Conservation (phyloP, 1,140 invertebrate genomes). For the Piezodorus guildinii region DNA sequence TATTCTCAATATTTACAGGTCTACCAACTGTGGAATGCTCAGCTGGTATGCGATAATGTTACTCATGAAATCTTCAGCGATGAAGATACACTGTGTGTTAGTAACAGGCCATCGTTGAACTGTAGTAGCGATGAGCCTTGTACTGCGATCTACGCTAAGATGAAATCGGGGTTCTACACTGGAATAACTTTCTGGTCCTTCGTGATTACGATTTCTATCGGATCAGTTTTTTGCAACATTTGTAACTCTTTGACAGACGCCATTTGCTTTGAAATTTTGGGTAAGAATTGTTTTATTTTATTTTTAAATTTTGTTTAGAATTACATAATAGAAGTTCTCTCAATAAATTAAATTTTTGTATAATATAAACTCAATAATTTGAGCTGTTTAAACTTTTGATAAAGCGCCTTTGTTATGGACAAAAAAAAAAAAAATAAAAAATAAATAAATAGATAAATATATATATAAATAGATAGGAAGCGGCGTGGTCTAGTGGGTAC, state of each 20-base stretch:
- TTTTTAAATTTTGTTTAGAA: neutral
- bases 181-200: constrained; percentile 56
- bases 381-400: too few species aligned
- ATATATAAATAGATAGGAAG: too few species aligned
- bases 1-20: neutral
- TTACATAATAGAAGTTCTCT: neutral
- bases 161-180: constrained; percentile 27
- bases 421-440: too few species aligned
- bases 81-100: neutral
- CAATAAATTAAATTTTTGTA: too few species aligned
- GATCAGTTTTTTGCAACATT: constrained; percentile 63
- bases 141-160: neutral
- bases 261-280: constrained; percentile 67
- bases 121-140: neutral
- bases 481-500: too few species aligned
- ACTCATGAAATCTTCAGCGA: neutral
- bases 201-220: constrained; percentile 53
- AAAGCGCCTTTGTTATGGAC: too few species aligned
- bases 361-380: too few species aligned
- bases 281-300: constrained; percentile 35
- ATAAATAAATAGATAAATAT: too few species aligned
- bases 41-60: neutral
- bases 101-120: neutral
- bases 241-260: constrained; percentile 65
- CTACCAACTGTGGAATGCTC: neutral